Evolutionary conservation across 2,113 vertebrate genomes (phyloP).

Genomic region (Vulpes ferrilata): DNA sequence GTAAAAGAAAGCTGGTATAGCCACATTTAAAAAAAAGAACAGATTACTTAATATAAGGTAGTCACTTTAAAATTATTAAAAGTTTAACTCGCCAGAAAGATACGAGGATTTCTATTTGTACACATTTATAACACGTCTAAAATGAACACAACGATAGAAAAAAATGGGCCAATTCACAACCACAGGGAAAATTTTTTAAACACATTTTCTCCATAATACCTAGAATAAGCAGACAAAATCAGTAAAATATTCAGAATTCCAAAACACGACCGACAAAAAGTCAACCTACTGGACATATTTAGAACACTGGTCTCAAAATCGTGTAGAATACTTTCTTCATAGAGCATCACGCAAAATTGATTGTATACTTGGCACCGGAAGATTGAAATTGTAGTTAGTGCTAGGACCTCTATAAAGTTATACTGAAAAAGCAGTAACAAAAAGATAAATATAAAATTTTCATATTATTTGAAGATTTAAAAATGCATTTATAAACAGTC

Average conservation of each 20-base stretch:
- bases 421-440: background rate
- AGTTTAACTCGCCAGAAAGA: background rate
- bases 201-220: background rate
- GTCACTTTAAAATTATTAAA: background rate
- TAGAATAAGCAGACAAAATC: background rate
- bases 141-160: background rate
- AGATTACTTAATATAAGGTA: background rate
- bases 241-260: background rate
- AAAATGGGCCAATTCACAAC: slow-evolving; percentile 8
- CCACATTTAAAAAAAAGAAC: background rate
- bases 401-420: background rate
- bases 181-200: background rate
- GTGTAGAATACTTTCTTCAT: background rate
- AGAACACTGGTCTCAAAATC: background rate
- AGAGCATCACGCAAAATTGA: background rate
- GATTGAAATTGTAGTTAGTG: background rate
- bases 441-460: background rate
- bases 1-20: background rate
- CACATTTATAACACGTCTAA: background rate
- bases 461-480: background rate
- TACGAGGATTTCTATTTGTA: background rate
- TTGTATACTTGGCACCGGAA: background rate
- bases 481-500: background rate
- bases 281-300: background rate
- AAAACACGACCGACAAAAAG: background rate